Percentiles rank a stretch among this genome's conserved stretches.
phyloP scores from a whole-genome alignment of 2,113 vertebrate species.

The Antechinus flavipes region DNA sequence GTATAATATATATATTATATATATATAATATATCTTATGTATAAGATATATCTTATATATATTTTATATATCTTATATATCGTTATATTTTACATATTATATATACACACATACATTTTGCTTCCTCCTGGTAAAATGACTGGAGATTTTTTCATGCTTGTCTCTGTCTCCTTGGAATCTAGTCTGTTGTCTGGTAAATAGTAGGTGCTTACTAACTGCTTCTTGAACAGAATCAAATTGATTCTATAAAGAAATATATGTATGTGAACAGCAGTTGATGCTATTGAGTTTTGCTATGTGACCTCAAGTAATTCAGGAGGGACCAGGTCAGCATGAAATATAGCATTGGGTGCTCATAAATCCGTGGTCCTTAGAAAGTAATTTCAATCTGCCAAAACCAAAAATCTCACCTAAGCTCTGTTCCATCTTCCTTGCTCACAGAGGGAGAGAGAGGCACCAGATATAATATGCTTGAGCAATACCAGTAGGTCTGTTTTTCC shows the following conservation, averaged over 20 bases:
- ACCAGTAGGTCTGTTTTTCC: not conserved
- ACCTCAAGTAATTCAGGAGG: not conserved
- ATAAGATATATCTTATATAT: no score
- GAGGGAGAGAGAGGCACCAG: not conserved
- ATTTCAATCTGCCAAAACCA: not conserved
- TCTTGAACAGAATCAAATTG: not conserved
- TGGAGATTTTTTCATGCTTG: not conserved
- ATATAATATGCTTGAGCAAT: not conserved
- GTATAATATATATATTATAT: no score
- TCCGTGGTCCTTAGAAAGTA: not conserved
- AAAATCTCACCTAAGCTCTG: fast-evolving
- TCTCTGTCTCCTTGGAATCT: not conserved
- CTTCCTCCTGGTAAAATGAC: not conserved
- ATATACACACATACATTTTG: not conserved
- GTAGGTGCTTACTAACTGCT: not conserved
- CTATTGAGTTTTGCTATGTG: not conserved
- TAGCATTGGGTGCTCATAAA: not conserved
- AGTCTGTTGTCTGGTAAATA: not conserved
- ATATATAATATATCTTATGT: no score
- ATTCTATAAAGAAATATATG: not conserved
- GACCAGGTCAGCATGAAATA: not conserved
- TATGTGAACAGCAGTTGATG: fast-evolving
- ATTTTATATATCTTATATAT: no score
- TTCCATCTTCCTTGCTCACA: not conserved
- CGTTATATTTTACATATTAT: no score